These are phyloP conservation scores for Ectropis crepuscularia DNA, from an alignment of 2,888 invertebrate genomes.

Conservation along the genomic window DNA sequence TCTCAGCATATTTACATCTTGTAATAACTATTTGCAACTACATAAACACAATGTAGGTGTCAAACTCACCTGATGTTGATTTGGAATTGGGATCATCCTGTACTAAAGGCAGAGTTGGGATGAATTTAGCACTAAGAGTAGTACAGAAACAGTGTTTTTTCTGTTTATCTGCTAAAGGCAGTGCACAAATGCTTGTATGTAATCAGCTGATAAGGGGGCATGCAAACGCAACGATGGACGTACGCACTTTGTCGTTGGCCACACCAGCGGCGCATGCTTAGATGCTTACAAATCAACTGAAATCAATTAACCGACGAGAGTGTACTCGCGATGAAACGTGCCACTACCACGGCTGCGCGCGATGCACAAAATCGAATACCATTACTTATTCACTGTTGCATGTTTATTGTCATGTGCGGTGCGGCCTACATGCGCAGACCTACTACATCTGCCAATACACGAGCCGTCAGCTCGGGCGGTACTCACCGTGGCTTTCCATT, in stretches of 20 bases:
- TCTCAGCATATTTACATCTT: neutral
- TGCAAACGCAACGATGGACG: constrained; percentile 55
- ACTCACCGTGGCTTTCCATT: constrained; percentile 82
- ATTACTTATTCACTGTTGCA: constrained; percentile 65
- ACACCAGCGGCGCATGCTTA: constrained; percentile 74
- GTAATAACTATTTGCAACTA: constrained; percentile 3
- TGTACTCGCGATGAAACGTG: constrained; percentile 38
- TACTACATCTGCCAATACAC: constrained; percentile 31
- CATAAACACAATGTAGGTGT: neutral
- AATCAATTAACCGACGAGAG: constrained; percentile 65
- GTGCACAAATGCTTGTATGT: constrained; percentile 41
- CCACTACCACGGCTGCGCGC: constrained; percentile 68
- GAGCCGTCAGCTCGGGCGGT: constrained; percentile 48
- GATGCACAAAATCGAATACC: constrained; percentile 79
- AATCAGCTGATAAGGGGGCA: constrained; percentile 78
- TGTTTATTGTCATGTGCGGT: constrained; percentile 78
- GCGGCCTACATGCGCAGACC: constrained; percentile 79
- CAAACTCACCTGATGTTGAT: constrained; percentile 25
- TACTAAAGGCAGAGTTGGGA: constrained; percentile 1
- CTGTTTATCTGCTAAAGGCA: constrained; percentile 8
- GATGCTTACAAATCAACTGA: constrained; percentile 70
- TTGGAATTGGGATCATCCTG: constrained; percentile 18
- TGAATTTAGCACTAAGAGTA: neutral
- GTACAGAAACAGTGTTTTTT: constrained; percentile 12
- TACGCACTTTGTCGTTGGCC: constrained; percentile 46